A percentile compares a stretch with the other conserved stretches of the same genome.
Evolutionary conservation across 2,113 vertebrate species (phyloP).

Genomic region (Anhinga rufa): DNA sequence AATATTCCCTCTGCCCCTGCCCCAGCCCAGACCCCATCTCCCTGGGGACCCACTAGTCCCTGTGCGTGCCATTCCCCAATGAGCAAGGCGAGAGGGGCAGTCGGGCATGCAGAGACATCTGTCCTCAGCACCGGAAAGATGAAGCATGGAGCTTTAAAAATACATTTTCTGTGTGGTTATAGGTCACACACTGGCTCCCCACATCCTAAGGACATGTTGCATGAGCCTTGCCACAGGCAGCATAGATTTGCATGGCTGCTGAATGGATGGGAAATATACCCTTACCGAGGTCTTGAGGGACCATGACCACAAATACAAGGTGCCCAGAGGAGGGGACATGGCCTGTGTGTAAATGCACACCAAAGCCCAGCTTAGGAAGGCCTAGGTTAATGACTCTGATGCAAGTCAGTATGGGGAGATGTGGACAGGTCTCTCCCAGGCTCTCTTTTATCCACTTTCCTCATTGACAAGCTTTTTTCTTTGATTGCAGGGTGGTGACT

Average conservation of each 20-base stretch:
- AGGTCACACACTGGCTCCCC: not conserved
- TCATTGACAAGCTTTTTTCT: not conserved
- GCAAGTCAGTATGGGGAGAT: fast-evolving
- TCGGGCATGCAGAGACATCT: not conserved
- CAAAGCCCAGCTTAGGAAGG: not conserved
- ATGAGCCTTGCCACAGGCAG: fast-evolving
- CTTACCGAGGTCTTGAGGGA: fast-evolving
- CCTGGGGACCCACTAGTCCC: not conserved
- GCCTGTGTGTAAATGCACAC: not conserved
- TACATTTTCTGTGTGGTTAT: too few relatives aligned
- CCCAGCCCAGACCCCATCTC: not conserved
- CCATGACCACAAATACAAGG: fast-evolving
- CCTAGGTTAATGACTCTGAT: not conserved
- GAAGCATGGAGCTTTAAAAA: not conserved
- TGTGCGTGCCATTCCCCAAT: fast-evolving
- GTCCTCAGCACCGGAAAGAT: not conserved
- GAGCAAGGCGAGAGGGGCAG: fast-evolving
- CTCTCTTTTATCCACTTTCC: not conserved
- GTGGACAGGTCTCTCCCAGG: fast-evolving
- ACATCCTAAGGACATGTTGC: not conserved
- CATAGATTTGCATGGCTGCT: not conserved
- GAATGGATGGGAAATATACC: not conserved
- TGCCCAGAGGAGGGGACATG: not conserved
- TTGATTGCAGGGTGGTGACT: not conserved
- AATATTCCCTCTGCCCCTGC: not conserved